Percentiles rank a stretch among this genome's conserved stretches.
phyloP scores from a whole-genome alignment of 2,888 invertebrate species.

The Platycheirus albimanus region DNA sequence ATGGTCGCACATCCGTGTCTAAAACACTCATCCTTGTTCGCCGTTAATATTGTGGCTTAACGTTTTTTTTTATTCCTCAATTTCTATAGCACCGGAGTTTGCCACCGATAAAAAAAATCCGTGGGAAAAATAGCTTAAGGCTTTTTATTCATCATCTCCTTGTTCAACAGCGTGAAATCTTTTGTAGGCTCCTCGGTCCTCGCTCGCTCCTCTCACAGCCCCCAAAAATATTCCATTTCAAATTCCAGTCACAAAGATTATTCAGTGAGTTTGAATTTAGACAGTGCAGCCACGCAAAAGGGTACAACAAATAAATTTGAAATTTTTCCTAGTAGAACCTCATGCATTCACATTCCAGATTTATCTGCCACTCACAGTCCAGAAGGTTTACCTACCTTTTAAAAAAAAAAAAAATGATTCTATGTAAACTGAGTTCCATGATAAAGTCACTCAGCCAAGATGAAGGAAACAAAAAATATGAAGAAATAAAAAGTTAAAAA shows the following conservation, averaged over 20 bases:
- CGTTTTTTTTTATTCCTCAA: background rate
- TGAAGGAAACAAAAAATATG: background rate
- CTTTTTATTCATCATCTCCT: slow-evolving; percentile 21
- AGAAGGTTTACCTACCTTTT: background rate
- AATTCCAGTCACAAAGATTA: slow-evolving; percentile 31
- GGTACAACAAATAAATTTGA: background rate
- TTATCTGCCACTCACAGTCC: background rate
- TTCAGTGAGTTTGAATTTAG: slow-evolving; percentile 33
- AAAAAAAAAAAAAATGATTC: background rate
- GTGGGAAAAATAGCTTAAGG: slow-evolving; percentile 41
- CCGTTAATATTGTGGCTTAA: background rate
- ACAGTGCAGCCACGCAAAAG: background rate
- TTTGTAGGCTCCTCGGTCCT: slow-evolving; percentile 20
- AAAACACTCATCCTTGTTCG: slow-evolving; percentile 22
- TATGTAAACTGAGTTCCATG: background rate
- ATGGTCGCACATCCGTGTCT: slow-evolving; percentile 2
- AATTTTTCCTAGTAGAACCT: background rate
- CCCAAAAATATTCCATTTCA: background rate
- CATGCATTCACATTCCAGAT: slow-evolving; percentile 17
- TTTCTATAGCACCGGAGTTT: background rate
- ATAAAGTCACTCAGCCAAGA: slow-evolving; percentile 4
- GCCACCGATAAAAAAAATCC: slow-evolving; percentile 12
- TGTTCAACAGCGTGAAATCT: slow-evolving; percentile 32
- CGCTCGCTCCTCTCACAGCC: no score
- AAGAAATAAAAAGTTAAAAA: background rate